These are phyloP conservation scores for Azemiops feae DNA, from an alignment of 2,113 vertebrate species.

Conservation along the genomic window DNA sequence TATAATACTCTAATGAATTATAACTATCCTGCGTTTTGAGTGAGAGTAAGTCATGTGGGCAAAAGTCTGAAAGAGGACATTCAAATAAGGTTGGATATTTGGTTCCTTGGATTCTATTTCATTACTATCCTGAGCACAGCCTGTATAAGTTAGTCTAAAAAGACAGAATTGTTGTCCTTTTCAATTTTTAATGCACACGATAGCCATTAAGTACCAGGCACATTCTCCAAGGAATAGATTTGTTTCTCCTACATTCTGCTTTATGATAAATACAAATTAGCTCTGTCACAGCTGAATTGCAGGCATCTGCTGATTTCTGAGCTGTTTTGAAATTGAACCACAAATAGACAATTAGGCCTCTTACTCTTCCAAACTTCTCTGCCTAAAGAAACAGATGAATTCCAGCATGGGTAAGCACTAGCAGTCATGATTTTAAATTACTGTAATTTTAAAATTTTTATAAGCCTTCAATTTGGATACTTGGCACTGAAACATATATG, in stretches of 20 bases:
- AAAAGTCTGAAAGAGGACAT: background rate
- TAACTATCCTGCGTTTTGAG: background rate
- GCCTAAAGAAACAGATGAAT: conserved; percentile 48
- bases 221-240: conserved; percentile 38
- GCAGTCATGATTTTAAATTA: conserved; percentile 61
- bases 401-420: conserved; percentile 47
- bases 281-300: conserved; percentile 54
- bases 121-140: background rate
- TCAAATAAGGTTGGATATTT: background rate
- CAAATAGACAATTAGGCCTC: conserved; percentile 52
- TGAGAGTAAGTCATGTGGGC: background rate
- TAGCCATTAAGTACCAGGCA: background rate
- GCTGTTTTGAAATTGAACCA: conserved; percentile 51
- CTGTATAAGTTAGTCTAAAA: background rate
- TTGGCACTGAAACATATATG: conserved; percentile 34
- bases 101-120: background rate
- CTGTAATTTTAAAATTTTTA: conserved; percentile 63
- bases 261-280: conserved; percentile 45
- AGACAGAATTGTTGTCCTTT: conserved; percentile 36
- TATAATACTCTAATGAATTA: background rate
- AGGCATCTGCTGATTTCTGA: conserved; percentile 52
- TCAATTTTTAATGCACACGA: conserved; percentile 38
- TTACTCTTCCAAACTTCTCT: background rate
- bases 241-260: conserved; percentile 56
- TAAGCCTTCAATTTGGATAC: conserved; percentile 52